Percentiles rank a stretch among this genome's conserved stretches.
phyloP scores from a whole-genome alignment of 1,140 invertebrate genomes.

The Neodiprion pinetum region DNA sequence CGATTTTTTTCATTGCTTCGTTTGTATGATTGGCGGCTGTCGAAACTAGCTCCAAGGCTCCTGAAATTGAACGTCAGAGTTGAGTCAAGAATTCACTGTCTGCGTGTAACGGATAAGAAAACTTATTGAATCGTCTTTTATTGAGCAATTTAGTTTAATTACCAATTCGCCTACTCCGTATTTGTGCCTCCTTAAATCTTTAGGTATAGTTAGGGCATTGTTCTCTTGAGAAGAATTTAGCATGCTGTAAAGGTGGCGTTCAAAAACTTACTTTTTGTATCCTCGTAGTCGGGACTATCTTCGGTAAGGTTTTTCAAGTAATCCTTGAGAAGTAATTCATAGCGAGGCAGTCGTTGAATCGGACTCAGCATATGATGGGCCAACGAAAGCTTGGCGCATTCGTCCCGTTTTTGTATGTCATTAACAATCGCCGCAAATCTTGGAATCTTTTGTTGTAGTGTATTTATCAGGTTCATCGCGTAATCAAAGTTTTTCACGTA shows the following conservation, averaged over 20 bases:
- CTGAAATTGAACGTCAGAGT: slow-evolving; percentile 41
- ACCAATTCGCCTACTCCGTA: background rate
- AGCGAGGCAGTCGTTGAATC: slow-evolving; percentile 76
- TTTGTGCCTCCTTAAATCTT: background rate
- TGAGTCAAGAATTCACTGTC: too few relatives aligned
- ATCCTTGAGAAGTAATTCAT: slow-evolving; percentile 72
- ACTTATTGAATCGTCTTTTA: slow-evolving; percentile 7
- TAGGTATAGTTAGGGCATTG: too few relatives aligned
- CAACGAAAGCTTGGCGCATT: slow-evolving; percentile 70
- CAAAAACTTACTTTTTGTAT: slow-evolving; percentile 62
- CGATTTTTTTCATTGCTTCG: slow-evolving; percentile 69
- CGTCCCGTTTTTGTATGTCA: slow-evolving; percentile 71
- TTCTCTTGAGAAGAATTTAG: too few relatives aligned
- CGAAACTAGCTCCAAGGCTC: slow-evolving; percentile 73
- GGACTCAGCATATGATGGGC: slow-evolving; percentile 81
- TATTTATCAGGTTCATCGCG: slow-evolving; percentile 69
- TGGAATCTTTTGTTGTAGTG: slow-evolving; percentile 68
- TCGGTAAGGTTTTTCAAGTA: slow-evolving; percentile 69
- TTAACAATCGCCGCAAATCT: slow-evolving; percentile 68
- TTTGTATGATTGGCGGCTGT: slow-evolving; percentile 81
- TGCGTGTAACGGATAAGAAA: background rate
- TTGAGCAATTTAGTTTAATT: background rate
- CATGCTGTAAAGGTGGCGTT: too few relatives aligned
- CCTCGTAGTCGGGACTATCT: slow-evolving; percentile 70
- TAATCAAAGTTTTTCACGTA: slow-evolving; percentile 77